Evolutionary conservation across 2,888 invertebrate genomes (phyloP), one percentile per base, ranked within the genome.

Genomic region (Drosophila nr. perissopoda): DNA sequence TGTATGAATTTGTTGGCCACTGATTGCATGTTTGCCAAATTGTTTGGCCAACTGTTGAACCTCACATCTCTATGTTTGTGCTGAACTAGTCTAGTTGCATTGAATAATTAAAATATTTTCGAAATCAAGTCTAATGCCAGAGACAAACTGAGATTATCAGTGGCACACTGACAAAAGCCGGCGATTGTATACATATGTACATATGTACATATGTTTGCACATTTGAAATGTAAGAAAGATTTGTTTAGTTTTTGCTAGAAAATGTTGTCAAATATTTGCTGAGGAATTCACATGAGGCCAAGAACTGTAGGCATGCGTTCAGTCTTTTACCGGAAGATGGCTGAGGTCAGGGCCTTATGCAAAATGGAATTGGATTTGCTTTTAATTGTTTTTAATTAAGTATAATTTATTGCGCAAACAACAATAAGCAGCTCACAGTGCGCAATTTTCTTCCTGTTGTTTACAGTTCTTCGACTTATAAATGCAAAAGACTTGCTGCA

Each of bases 301-400:
- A 56, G 58, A 40, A 33, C 31, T 60, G 52, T 36, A 27, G 16
- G 46, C 18, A 54, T 27, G 34, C 33, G 18, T 40, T 6, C 21
- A 7, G 11, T 25, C 21, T 36, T 49, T 27, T 8, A 61, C 40
- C 36, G 57, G 49, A 52, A 58, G 31, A 53, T 61, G 68, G 53
- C 62, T 58, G 60, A 33, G 63, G 61, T 52, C 51, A 67, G 40
- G 61, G 56, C 49, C 16, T 21, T 68, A 77, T 73, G 83, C 67
- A 79, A 75, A 82, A 65, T 60, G 64, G 68, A 78, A 81, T 79
- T 72, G 83, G 77, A 91, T 91, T 91, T 86, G 84, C 88, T 91
- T 90, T 87, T 89, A 91, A 91, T 90, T 91, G 90, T 91, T 91
- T 90, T 91, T 91, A 90, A 90, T 90, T 90, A 91, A 84, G 84